A percentile compares a stretch with the other conserved stretches of the same genome.
phyloP scores from a whole-genome alignment of 2,888 invertebrate genomes.

The Odontocolon sp. region DNA sequence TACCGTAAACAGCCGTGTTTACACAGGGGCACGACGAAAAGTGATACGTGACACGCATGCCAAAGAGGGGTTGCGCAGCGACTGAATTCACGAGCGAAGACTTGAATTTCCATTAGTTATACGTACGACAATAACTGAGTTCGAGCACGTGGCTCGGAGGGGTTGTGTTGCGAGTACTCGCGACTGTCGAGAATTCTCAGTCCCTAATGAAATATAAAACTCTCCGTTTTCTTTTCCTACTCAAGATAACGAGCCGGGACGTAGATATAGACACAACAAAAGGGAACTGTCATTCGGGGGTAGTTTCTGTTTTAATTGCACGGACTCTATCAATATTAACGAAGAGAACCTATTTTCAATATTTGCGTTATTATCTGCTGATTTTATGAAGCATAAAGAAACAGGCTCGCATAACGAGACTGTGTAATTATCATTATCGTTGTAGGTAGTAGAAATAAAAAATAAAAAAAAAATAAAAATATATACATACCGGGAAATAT shows the following conservation, averaged over 20 bases:
- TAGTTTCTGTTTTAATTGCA: neutral
- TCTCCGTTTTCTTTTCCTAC: neutral
- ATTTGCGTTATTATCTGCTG: neutral
- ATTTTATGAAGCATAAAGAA: neutral
- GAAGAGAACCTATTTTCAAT: neutral
- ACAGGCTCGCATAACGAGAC: neutral
- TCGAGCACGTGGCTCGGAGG: neutral
- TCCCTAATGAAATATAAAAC: neutral
- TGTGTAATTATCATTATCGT: neutral
- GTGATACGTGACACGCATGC: constrained; percentile 80
- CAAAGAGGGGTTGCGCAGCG: constrained; percentile 62
- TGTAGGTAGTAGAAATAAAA: neutral
- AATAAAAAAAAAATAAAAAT: neutral
- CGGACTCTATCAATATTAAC: neutral
- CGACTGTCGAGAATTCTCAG: neutral
- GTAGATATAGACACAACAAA: neutral
- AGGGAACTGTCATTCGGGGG: neutral
- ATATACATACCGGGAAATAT: neutral
- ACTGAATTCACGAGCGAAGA: constrained; percentile 72
- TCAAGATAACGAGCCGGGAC: neutral
- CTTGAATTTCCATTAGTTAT: constrained; percentile 75
- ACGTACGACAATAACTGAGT: constrained; percentile 1
- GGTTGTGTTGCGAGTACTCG: neutral
- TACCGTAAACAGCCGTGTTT: constrained; percentile 78
- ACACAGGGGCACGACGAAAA: constrained; percentile 72